Percentiles rank a stretch among this genome's conserved stretches.
Evolutionary conservation across 1,140 invertebrate species (phyloP).

Genomic region (Druon quercuslanigerum): DNA sequence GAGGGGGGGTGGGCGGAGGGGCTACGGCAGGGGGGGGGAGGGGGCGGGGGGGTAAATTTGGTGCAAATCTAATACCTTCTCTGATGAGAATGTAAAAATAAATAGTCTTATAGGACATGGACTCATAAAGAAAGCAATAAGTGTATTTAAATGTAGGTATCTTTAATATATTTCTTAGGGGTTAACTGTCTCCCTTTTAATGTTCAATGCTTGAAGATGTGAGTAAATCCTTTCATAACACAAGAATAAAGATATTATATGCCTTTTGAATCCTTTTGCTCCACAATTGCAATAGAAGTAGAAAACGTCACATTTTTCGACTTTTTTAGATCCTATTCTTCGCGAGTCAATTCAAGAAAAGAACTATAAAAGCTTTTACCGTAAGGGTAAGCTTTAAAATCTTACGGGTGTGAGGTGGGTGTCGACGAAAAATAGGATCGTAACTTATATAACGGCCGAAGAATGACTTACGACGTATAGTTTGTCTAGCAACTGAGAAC

Average conservation of each 20-base stretch:
- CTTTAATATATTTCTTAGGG: background rate
- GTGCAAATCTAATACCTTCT: too few species aligned
- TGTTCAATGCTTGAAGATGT: background rate
- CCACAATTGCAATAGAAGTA: slow-evolving; percentile 4
- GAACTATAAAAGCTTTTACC: slow-evolving; percentile 23
- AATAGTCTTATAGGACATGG: too few species aligned
- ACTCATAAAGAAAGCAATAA: too few species aligned
- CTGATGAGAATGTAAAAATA: too few species aligned
- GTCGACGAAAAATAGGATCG: slow-evolving; percentile 6
- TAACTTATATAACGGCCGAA: slow-evolving; percentile 6
- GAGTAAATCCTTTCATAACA: slow-evolving; percentile 16
- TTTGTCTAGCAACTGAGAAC: background rate
- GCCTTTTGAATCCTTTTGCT: background rate
- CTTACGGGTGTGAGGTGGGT: background rate
- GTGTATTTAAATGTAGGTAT: background rate
- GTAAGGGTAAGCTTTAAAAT: slow-evolving; percentile 16
- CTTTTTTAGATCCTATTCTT: slow-evolving; percentile 19
- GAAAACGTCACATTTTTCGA: slow-evolving; percentile 2
- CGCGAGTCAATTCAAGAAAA: slow-evolving; percentile 12
- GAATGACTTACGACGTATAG: background rate
- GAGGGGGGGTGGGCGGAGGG: too few species aligned
- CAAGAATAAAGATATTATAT: slow-evolving; percentile 7
- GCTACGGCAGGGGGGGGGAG: too few species aligned
- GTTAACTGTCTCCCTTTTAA: background rate
- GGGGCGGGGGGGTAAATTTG: too few species aligned